Percentiles rank a stretch among this genome's conserved stretches.
phyloP scores from a whole-genome alignment of 2,888 invertebrate species.

The Glomeris marginata region DNA sequence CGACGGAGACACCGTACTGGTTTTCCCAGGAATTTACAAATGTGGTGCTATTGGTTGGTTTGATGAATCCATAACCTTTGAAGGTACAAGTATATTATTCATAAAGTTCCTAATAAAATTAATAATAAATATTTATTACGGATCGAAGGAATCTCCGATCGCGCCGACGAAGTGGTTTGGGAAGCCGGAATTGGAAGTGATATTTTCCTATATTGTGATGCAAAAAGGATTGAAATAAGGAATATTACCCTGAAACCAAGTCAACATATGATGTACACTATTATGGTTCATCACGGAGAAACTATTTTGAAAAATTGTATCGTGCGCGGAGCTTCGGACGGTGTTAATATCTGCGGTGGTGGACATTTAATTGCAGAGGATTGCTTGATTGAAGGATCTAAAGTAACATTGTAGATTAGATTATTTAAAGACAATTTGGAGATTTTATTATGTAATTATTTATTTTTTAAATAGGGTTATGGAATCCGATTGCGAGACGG shows the following conservation, averaged over 20 bases:
- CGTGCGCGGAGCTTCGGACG: neutral
- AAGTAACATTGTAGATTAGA: too few relatives aligned
- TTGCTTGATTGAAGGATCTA: slow-evolving; percentile 2
- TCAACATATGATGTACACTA: neutral
- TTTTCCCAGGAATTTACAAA: slow-evolving; percentile 18
- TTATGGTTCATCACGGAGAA: slow-evolving; percentile 9
- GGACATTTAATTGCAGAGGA: neutral
- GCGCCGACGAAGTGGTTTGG: slow-evolving; percentile 4
- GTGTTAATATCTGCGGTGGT: neutral
- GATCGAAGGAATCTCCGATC: slow-evolving; percentile 3
- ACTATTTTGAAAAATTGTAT: slow-evolving; percentile 6
- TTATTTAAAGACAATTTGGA: too few relatives aligned
- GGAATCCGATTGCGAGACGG: too few relatives aligned
- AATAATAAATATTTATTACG: too few relatives aligned
- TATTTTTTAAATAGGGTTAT: too few relatives aligned
- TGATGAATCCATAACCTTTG: slow-evolving; percentile 16
- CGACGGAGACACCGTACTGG: slow-evolving; percentile 18
- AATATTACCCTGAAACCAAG: slow-evolving; percentile 5
- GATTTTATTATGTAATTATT: too few relatives aligned
- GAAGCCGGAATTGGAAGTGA: slow-evolving; percentile 2
- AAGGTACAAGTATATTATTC: slow-evolving; percentile 14
- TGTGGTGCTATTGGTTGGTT: slow-evolving; percentile 19
- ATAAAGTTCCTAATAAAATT: too few relatives aligned
- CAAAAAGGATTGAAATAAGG: neutral
- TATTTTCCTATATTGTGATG: slow-evolving; percentile 7